These are phyloP conservation scores for Cephus pulcher DNA, from an alignment of 2,888 invertebrate genomes.

Conservation along the genomic window DNA sequence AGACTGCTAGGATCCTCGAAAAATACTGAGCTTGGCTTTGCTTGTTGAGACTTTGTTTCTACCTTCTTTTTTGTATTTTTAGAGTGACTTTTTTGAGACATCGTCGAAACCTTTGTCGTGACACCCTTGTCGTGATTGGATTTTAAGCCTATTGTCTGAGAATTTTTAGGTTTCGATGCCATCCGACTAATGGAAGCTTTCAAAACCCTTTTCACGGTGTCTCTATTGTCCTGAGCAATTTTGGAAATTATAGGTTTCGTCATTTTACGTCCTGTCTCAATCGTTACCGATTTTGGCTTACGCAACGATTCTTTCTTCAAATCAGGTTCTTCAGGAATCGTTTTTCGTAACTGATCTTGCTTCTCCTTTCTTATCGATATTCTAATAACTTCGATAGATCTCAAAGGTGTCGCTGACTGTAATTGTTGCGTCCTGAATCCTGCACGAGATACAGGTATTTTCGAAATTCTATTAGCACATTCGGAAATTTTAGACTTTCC, in stretches of 20 bases:
- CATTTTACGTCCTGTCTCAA: background rate
- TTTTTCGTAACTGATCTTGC: background rate
- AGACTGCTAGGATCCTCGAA: background rate
- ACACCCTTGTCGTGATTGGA: background rate
- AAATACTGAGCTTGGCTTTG: background rate
- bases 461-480: background rate
- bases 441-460: background rate
- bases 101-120: background rate
- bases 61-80: background rate
- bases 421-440: slow-evolving; percentile 14
- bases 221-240: slow-evolving; percentile 15
- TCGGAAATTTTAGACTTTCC: background rate
- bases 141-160: background rate
- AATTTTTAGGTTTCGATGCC: background rate
- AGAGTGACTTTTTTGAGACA: background rate
- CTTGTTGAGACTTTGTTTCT: background rate
- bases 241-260: background rate
- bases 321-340: background rate
- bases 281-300: background rate
- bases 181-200: background rate
- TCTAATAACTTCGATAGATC: slow-evolving; percentile 51
- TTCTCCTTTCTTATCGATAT: slow-evolving; percentile 34
- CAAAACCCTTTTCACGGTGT: slow-evolving; percentile 7
- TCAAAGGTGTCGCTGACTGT: slow-evolving; percentile 28
- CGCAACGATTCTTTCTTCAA: background rate